A percentile compares a stretch with the other conserved stretches of the same genome.
Conservation (phyloP, 2,797 vertebrate species). For the Stomatorhinus walkeri region DNA sequence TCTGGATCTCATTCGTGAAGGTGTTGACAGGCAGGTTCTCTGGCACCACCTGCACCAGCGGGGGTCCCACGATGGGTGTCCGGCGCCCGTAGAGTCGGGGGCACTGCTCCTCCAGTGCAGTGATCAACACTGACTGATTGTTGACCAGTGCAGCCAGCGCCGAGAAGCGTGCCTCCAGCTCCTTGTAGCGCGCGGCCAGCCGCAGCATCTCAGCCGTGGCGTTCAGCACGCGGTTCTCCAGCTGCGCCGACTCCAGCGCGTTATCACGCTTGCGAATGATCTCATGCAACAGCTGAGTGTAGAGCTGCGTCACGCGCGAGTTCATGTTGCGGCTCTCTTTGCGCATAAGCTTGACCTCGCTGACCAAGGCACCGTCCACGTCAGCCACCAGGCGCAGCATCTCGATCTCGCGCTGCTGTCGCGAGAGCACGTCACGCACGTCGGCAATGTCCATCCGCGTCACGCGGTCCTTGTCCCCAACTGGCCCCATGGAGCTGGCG, state of each 20-base stretch:
- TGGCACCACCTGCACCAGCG: slow-evolving; percentile 89
- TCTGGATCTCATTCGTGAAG: slow-evolving; percentile 89
- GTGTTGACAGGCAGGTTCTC: slow-evolving; percentile 76
- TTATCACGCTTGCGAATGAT: slow-evolving; percentile 97
- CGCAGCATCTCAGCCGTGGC: slow-evolving; percentile 94
- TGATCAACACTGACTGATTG: slow-evolving; percentile 89
- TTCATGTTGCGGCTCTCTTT: slow-evolving; percentile 99
- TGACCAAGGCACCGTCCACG: slow-evolving; percentile 92
- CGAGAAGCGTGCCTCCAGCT: slow-evolving; percentile 80
- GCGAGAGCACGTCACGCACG: slow-evolving; percentile 81
- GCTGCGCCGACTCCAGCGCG: slow-evolving; percentile 85
- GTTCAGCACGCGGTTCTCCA: slow-evolving; percentile 94
- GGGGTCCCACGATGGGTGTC: slow-evolving; percentile 73
- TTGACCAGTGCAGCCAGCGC: slow-evolving; percentile 83
- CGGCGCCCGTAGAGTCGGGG: slow-evolving; percentile 69
- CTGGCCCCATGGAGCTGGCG: slow-evolving; percentile 74
- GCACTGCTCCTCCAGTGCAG: slow-evolving; percentile 86
- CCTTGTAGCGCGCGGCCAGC: slow-evolving; percentile 84
- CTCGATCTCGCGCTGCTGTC: slow-evolving; percentile 89
- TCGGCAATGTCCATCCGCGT: slow-evolving; percentile 93
- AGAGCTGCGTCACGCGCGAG: slow-evolving; percentile 94
- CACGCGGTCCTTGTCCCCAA: slow-evolving; percentile 77
- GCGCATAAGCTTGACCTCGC: slow-evolving; percentile 90
- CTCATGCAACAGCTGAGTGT: slow-evolving; percentile 97
- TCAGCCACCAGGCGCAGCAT: slow-evolving; percentile 87